phyloP scores from a whole-genome alignment of 2,797 vertebrate species.

The Myotis planiceps region DNA sequence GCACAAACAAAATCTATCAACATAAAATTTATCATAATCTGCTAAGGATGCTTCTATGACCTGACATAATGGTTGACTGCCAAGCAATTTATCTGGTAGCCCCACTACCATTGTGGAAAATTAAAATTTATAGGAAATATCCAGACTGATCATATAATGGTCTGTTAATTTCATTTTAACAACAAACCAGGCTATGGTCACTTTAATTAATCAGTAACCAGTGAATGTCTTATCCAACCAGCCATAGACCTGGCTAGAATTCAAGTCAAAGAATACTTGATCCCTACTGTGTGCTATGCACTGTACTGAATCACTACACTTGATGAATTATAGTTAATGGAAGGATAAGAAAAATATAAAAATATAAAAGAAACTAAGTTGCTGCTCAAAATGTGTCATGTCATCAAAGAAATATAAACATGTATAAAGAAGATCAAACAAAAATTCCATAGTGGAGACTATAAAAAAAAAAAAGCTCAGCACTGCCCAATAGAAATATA shows the following conservation, averaged over 20 bases:
- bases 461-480: background rate
- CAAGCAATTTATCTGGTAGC: conserved; percentile 55
- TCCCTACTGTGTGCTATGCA: background rate
- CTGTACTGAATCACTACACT: no score
- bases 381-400: background rate
- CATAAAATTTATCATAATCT: conserved; percentile 10
- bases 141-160: conserved; percentile 61
- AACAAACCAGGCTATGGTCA: conserved; percentile 48
- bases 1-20: background rate
- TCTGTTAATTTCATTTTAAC: conserved; percentile 63
- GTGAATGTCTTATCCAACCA: background rate
- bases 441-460: background rate
- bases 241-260: background rate
- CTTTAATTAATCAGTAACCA: conserved; percentile 57
- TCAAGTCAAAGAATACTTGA: background rate
- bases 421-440: background rate
- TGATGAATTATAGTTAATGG: background rate
- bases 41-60: background rate
- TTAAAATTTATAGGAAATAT: conserved; percentile 68
- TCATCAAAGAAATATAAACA: background rate
- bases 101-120: conserved; percentile 42
- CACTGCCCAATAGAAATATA: background rate
- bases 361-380: background rate
- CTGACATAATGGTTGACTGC: conserved; percentile 4
- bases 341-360: background rate